Conservation (phyloP, 2,797 vertebrate species). For the Cuniculus paca region DNA sequence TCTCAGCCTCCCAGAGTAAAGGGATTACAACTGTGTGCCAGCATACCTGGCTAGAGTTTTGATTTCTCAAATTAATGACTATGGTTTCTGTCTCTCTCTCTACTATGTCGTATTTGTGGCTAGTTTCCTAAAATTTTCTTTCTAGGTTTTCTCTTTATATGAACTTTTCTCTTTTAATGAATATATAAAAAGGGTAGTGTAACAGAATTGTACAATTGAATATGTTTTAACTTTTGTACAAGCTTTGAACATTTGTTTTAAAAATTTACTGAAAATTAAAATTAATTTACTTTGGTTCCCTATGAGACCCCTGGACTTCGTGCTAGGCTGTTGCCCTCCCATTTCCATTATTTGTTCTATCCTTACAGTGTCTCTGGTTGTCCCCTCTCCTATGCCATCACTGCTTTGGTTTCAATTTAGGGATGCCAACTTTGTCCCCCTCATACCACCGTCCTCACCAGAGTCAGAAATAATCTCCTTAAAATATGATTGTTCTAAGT, state of each 20-base stretch:
- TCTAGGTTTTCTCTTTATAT: background rate
- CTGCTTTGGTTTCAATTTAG: background rate
- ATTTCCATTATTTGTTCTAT: background rate
- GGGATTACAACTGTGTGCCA: background rate
- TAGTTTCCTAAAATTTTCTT: background rate
- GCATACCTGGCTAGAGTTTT: background rate
- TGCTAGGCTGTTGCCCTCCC: background rate
- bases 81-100: background rate
- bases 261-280: slow-evolving; percentile 33
- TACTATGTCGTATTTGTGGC: background rate
- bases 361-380: background rate
- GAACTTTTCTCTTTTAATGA: background rate
- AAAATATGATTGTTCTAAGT: background rate
- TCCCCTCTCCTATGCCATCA: background rate
- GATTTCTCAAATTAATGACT: background rate
- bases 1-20: background rate
- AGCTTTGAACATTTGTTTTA: background rate
- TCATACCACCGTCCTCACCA: background rate
- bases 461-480: background rate
- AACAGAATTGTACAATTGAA: background rate
- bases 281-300: background rate
- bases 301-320: background rate
- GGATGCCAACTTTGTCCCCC: no score
- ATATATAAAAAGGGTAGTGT: background rate
- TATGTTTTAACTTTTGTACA: background rate